Base-by-base conservation (phyloP, 2,113 vertebrate genomes). In the Rana temporaria region DNA sequence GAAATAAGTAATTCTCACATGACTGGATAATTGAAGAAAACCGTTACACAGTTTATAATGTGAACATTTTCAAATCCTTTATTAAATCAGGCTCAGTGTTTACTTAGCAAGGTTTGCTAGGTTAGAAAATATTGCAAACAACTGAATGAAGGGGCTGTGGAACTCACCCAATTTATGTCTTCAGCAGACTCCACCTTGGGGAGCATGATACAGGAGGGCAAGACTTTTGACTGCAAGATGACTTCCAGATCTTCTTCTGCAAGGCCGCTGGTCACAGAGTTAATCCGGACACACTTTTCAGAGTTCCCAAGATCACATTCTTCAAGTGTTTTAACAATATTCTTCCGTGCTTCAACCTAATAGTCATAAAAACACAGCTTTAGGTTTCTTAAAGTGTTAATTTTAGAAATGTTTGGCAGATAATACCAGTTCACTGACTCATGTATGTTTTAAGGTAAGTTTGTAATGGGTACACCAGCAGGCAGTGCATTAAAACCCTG, bases 221-320 rank as follows among this genome's bases (percentile, higher is more conserved):
- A 95, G 67, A 93, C 90, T 68, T 86, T 90, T 4, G 93, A 93
- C 82, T 92, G 91, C 79, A 99, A 87, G 84, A 99, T 85, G 22
- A 93, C 89, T 78, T 94, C 89, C 56, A 99, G 91, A 90, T 99
- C 98, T 38, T 91, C 91, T 68, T 97, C 95, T 0, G 96, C 94
- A 79, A 99, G 92, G 76, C 95, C 95, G 0, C 98, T 99, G 87
- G 97, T 97, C 84, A 97, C 96, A 0, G 98, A 97, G 88, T 99
- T 99, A 85, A 99, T 92, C 85, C 98, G 89, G 76, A 99, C 97
- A 65, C 97, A 99, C 85, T 96, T 98, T 84, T 99, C 98, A 0
- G 96, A 92, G 18, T 88, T 89, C 22, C 96, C 96, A 79, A 98
- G 86, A 72, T 96, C 91, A 91, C 96, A 90, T 69, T 94, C 93